A percentile compares a stretch with the other conserved stretches of the same genome.
These are phyloP conservation scores for Apogon hyalosoma DNA, from an alignment of 2,797 vertebrate genomes.

Conservation along the genomic window DNA sequence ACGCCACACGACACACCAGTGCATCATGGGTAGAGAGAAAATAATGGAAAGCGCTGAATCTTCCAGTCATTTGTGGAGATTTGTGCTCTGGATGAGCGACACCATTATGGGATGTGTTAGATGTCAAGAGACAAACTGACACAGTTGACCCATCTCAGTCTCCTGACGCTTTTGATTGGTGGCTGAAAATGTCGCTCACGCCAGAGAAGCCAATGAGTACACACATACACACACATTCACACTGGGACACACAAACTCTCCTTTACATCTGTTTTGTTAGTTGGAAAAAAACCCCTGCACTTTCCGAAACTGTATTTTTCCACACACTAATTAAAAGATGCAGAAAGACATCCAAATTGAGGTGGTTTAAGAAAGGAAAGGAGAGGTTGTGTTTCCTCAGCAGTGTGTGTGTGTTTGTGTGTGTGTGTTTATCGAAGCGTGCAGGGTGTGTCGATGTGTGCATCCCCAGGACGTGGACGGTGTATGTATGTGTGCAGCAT, in stretches of 20 bases:
- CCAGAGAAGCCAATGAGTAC: slow-evolving; percentile 69
- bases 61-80: slow-evolving; percentile 82
- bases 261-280: slow-evolving; percentile 13
- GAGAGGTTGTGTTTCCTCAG: slow-evolving; percentile 68
- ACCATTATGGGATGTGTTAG: slow-evolving; percentile 64
- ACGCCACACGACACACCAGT: slow-evolving; percentile 97
- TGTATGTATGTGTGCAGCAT: slow-evolving; percentile 97
- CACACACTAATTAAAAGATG: slow-evolving; percentile 38
- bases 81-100: slow-evolving; percentile 74
- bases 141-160: slow-evolving; percentile 70
- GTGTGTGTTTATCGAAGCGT: slow-evolving; percentile 37
- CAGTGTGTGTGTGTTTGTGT: slow-evolving; percentile 52
- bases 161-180: slow-evolving; percentile 58
- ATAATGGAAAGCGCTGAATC: slow-evolving; percentile 40
- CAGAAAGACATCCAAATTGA: slow-evolving; percentile 22
- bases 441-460: slow-evolving; percentile 88
- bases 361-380: slow-evolving; percentile 21
- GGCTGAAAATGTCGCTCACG: slow-evolving; percentile 71
- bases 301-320: slow-evolving; percentile 14
- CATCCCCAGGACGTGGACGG: slow-evolving; percentile 95
- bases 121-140: slow-evolving; percentile 66
- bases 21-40: slow-evolving; percentile 89
- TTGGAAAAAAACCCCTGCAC: slow-evolving; percentile 1
- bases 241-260: slow-evolving; percentile 54
- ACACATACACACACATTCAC: slow-evolving; percentile 40